phyloP scores from a whole-genome alignment of 2,113 vertebrate species.

The Taxidea taxus region DNA sequence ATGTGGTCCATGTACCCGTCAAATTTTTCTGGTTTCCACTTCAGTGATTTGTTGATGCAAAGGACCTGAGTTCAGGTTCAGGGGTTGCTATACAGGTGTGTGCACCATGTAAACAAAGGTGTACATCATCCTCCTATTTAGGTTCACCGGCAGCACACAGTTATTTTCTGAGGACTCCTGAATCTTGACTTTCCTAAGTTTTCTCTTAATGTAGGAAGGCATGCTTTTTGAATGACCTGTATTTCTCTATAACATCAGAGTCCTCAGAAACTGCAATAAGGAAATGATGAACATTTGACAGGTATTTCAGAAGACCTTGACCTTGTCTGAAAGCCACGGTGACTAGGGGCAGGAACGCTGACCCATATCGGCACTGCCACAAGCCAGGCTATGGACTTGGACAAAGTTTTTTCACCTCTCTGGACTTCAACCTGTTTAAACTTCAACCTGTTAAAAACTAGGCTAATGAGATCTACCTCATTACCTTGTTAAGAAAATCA shows the following conservation, averaged over 20 bases:
- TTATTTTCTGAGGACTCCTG: conserved; percentile 29
- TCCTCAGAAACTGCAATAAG: not conserved
- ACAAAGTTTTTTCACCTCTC: not conserved
- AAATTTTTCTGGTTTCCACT: conserved; percentile 15
- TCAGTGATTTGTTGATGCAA: not conserved
- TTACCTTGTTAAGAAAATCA: not conserved
- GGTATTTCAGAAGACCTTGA: not conserved
- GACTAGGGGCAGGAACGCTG: not conserved
- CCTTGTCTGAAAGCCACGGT: not conserved
- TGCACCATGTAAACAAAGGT: not conserved
- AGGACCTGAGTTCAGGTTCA: not conserved
- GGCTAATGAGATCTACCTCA: not conserved
- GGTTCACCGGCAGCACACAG: not conserved
- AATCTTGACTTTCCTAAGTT: not conserved
- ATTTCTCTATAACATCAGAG: not conserved
- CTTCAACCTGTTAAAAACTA: not conserved
- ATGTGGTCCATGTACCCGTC: not conserved
- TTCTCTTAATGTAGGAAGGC: not conserved
- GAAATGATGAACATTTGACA: not conserved
- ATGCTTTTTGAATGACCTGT: not conserved
- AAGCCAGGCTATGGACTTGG: not conserved
- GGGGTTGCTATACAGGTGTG: not conserved
- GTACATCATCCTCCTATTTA: not conserved
- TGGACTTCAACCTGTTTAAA: not conserved
- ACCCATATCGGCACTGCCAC: not conserved